Evolutionary conservation across 2,888 invertebrate species (phyloP), one percentile per base, ranked within the genome.

Genomic region (Sarcophaga variegata): DNA sequence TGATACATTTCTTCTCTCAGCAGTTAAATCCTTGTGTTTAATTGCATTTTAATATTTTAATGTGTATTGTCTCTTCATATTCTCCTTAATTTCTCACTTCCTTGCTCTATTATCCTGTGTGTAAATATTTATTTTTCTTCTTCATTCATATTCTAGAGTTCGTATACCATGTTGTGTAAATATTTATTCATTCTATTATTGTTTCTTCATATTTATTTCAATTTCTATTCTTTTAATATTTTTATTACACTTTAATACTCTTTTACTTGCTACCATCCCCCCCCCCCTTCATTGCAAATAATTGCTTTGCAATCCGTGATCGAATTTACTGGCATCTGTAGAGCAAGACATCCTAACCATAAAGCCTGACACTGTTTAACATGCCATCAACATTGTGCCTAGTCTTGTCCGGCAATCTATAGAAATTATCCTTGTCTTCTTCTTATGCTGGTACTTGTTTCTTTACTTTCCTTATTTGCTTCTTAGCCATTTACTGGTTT

Each of bases 181-280:
- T 83, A 83, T 83, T 83, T 80, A 70, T 47, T 59, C 76, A 71
- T 82, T 20, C 70, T 77, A 66, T 84, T 64, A 75, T 67, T 69
- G 63, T 27, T 83, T 79, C 20, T 79, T 54, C 22, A 20, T 10
- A 11, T 22, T 27, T 67, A 12, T 71, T 54, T 54, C 27, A 17
- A 25, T 81, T 54, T 47, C 20, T 60, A n/a, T 27, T 49, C 11
- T 49, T 64, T 27, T 22, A 45, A 25, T 83, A 70, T 75, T 80
- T 70, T 75, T 70, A 80, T 84, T 75, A 84, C 83, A 84, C 83
- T 84, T 84, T 77, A 60, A 59, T 80, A 66, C 64, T 70, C 75
- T 70, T 79, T 47, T 64, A 27, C 59, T 22, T 22, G 22, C 1
- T 22, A 22, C 27, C 11, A 75, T 45, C n/a, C n/a, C 11, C 63